phyloP scores from a whole-genome alignment of 2,888 invertebrate genomes.

The Netelia inedita region DNA sequence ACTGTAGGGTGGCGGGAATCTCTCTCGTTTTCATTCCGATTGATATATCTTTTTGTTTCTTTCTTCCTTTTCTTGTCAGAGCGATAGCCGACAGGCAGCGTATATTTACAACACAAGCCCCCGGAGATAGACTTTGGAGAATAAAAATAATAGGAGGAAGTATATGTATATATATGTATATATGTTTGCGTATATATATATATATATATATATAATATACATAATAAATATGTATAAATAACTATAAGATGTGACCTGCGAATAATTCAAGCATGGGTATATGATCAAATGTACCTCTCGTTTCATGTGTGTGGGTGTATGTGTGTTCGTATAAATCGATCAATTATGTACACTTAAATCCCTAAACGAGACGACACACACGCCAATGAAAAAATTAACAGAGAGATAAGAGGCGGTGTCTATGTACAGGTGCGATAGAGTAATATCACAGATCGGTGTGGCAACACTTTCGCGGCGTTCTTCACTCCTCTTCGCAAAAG shows the following conservation, averaged over 20 bases:
- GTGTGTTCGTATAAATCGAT: constrained; percentile 55
- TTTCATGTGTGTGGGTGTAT: constrained; percentile 74
- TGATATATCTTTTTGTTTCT: constrained; percentile 33
- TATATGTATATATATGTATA: constrained; percentile 43
- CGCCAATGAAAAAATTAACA: constrained; percentile 19
- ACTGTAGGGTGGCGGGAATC: constrained; percentile 10
- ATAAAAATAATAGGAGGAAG: constrained; percentile 62
- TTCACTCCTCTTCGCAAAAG: background rate
- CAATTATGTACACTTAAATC: constrained; percentile 59
- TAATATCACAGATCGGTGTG: constrained; percentile 26
- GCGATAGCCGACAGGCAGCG: constrained; percentile 85
- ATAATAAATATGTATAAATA: constrained; percentile 33
- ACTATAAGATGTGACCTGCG: constrained; percentile 78
- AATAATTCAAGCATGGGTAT: constrained; percentile 84
- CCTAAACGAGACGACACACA: constrained; percentile 54
- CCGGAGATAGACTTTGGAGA: constrained; percentile 83
- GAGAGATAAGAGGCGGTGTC: constrained; percentile 37
- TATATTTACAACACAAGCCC: constrained; percentile 87
- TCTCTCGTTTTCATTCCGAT: constrained; percentile 51
- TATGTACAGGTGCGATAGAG: constrained; percentile 66
- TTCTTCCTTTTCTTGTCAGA: constrained; percentile 48
- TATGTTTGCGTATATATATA: constrained; percentile 51
- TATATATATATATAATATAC: constrained; percentile 44
- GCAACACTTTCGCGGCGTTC: constrained; percentile 16
- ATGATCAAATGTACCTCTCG: constrained; percentile 90